Base-by-base conservation (phyloP, 2,888 invertebrate species). In the Microctonus hyperodae region DNA sequence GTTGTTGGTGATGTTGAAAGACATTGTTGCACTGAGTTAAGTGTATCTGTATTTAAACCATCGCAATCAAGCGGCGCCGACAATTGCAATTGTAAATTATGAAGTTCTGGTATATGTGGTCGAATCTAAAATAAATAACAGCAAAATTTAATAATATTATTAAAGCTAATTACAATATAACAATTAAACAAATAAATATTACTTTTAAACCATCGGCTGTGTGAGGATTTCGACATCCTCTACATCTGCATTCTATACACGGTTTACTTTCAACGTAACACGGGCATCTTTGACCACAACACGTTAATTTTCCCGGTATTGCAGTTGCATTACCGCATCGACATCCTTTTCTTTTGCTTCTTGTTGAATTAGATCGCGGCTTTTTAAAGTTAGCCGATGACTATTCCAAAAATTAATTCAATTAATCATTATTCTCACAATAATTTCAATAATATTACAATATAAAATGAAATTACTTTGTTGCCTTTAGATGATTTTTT, bases 241-340 rank as follows among this genome's bases (percentile, higher is more conserved):
- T 89, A 85, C 97, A 97, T 82, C 93, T 92, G 85, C 97, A 97
- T 76, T 93, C 94, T 6, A 92, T 88, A 81, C 97, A 97, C 0
- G 94, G 92, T 82, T 94, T 93, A 73, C 93, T 92, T 73, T 93
- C 93, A 4, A 95, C 94, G 84, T 97, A 97, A 84, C 97, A 97
- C 0, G 96, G 95, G 85, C 97, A 97, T 70, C 97, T 86, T 81
- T 96, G 96, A 0, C 96, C 96, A 79, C 96, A 95, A 80, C 97
- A 97, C 0, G 96, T 96, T 51, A 96, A 85, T 82, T 94, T 95
- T 4, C 95, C 95, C 0, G 96, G 95, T 20, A 92, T 92, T 0
- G 93, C 90, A 0, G 96, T 94, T 0, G 95, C 94, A 84, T 94
- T 94, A 3, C 96, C 96, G 86, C 97, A 97, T 68, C 96, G 88